phyloP scores from a whole-genome alignment of 1,140 invertebrate species.

The Harpegnathos saltator region DNA sequence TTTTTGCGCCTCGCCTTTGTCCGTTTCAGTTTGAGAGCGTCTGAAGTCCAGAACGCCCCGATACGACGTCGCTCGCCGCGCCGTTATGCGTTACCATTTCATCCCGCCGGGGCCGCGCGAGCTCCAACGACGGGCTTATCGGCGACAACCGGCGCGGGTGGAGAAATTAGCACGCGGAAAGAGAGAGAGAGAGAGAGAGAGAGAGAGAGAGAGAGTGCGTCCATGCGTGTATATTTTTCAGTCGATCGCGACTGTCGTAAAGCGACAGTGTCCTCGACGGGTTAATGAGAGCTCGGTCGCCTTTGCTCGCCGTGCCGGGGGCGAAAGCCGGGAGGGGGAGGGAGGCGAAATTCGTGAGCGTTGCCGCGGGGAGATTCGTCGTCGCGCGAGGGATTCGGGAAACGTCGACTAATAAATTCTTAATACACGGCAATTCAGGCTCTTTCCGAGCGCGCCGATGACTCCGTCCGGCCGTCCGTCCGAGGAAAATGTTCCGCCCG shows the following conservation, averaged over 20 bases:
- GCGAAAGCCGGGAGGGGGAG: too few relatives aligned
- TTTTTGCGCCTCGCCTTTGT: slow-evolving; percentile 5
- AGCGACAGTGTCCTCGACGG: too few relatives aligned
- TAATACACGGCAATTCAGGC: slow-evolving; percentile 63
- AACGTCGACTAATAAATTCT: slow-evolving; percentile 49
- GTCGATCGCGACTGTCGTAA: too few relatives aligned
- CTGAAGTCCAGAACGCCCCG: too few relatives aligned
- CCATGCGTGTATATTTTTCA: too few relatives aligned
- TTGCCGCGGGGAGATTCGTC: neutral
- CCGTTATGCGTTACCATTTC: neutral
- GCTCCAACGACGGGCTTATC: too few relatives aligned
- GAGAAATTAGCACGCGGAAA: too few relatives aligned
- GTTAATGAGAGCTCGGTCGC: too few relatives aligned
- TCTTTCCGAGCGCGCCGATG: slow-evolving; percentile 74
- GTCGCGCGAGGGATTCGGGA: neutral
- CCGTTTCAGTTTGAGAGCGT: neutral
- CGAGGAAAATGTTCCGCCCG: slow-evolving; percentile 76
- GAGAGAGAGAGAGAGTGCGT: too few relatives aligned
- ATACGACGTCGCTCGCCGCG: neutral
- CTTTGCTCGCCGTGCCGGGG: too few relatives aligned
- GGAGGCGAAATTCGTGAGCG: slow-evolving; percentile 8
- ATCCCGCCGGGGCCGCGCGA: neutral
- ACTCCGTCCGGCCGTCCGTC: slow-evolving; percentile 79
- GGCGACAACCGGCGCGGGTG: too few relatives aligned
- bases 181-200: too few relatives aligned